Percentiles rank a stretch among this genome's conserved stretches.
Conservation (phyloP, 2,113 vertebrate genomes). For the Vulpes vulpes region DNA sequence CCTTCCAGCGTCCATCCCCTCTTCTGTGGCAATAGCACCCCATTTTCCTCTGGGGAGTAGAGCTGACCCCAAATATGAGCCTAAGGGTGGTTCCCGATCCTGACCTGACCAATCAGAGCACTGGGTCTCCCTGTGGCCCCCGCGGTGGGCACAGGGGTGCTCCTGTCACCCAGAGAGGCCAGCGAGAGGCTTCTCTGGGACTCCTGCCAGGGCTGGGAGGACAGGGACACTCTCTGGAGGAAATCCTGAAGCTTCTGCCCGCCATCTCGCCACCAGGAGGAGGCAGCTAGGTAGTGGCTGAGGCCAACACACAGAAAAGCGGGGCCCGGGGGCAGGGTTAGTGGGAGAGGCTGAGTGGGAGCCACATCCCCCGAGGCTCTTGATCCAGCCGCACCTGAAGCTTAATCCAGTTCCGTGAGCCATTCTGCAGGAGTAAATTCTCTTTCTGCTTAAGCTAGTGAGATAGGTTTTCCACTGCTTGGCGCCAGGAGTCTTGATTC, state of each 20-base stretch:
- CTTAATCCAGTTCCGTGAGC: neutral
- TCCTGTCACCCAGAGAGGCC: neutral
- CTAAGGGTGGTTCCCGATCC: neutral
- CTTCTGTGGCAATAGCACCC: neutral
- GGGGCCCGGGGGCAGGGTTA: neutral
- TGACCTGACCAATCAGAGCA: neutral
- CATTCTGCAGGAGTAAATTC: neutral
- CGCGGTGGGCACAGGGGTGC: neutral
- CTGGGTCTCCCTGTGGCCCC: neutral
- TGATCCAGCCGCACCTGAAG: neutral
- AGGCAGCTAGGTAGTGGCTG: neutral
- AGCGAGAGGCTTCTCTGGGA: neutral
- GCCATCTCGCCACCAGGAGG: neutral
- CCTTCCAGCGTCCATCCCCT: neutral
- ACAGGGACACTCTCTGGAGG: neutral
- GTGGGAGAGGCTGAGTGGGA: neutral
- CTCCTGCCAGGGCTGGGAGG: neutral
- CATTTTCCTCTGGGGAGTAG: neutral
- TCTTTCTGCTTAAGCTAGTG: neutral
- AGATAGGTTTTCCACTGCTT: neutral
- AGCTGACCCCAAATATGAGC: neutral
- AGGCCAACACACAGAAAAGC: neutral
- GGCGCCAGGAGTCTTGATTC: neutral
- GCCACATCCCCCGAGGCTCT: rapidly evolving
- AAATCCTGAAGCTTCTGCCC: neutral